Percentiles rank a stretch among this genome's conserved stretches.
phyloP scores from a whole-genome alignment of 2,888 invertebrate species.

The Phorcus lineatus region DNA sequence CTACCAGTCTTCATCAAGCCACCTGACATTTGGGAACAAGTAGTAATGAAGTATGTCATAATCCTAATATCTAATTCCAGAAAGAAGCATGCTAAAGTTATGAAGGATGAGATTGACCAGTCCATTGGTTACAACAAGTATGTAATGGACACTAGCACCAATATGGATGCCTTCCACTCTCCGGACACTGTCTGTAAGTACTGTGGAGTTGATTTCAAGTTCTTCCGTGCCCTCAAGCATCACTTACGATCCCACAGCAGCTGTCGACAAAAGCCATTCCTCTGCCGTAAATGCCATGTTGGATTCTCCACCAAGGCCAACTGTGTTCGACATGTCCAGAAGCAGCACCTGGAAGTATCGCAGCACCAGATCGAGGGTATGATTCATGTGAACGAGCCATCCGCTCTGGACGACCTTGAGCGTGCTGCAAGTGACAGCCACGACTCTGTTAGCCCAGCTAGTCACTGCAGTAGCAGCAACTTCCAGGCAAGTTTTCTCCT shows the following conservation, averaged over 20 bases:
- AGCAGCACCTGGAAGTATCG: slow-evolving; percentile 71
- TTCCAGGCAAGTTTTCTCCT: background rate
- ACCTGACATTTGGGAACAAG: background rate
- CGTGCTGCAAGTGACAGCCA: background rate
- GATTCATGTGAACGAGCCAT: slow-evolving; percentile 57
- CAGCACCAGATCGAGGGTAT: slow-evolving; percentile 59
- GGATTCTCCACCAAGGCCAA: slow-evolving; percentile 76
- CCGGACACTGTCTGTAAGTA: slow-evolving; percentile 76
- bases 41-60: background rate
- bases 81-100: slow-evolving; percentile 90
- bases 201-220: slow-evolving; percentile 76
- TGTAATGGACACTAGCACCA: slow-evolving; percentile 48
- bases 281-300: slow-evolving; percentile 72
- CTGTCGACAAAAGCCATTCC: slow-evolving; percentile 74
- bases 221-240: slow-evolving; percentile 74
- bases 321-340: slow-evolving; percentile 74
- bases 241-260: slow-evolving; percentile 74
- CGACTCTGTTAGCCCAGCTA: slow-evolving; percentile 20
- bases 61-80: slow-evolving; percentile 71
- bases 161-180: slow-evolving; percentile 57
- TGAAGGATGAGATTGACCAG: slow-evolving; percentile 91
- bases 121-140: slow-evolving; percentile 79
- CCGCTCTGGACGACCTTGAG: slow-evolving; percentile 5
- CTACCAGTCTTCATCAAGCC: background rate
- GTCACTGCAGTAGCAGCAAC: background rate